Evolutionary conservation across 2,113 vertebrate species (phyloP), one percentile per base, ranked within the genome.

Genomic region (Dolichotis patagonum): DNA sequence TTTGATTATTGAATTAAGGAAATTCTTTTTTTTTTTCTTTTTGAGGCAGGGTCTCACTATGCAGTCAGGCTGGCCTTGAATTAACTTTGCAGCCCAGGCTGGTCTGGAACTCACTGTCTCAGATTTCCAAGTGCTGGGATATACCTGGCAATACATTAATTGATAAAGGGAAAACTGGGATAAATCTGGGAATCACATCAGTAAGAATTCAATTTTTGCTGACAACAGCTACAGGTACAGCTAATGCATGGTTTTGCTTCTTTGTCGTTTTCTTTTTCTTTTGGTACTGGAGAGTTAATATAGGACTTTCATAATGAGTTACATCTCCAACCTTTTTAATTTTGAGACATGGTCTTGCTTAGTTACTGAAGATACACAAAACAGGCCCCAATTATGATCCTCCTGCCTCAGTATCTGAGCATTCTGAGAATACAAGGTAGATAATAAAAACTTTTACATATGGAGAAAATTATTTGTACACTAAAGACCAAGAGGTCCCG

Each of bases 401-500:
- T 80, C 77, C 32, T 52, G 30, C 49, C 49, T 35, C 16, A 35
- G 49, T 35, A 4, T 80, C 32, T 8, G 49, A 32, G 30, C 54
- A 24, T 20, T 32, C 49, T 35, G 77, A 32, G 16, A 80, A 20
- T 35, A n/a, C 43, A 32, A 28, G 43, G 17, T 32, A 89, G 58
- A 7, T 24, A 65, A 75, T 17, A 73, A 71, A 62, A 43, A 46
- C 17, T 54, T 46, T 58, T 87, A 67, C 1, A 46, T 73, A 65
- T 63, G 20, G 96, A 49, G 26, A 83, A 95, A 95, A 65, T 65
- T 80, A 75, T 75, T 63, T 84, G 58, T 73, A n/a, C 17, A 24
- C 43, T 54, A 12, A 85, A 82, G 84, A 94, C 67, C 82, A 85
- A 85, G 91, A 96, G 92, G 75, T 77, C 92, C 80, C 95, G 43